These are phyloP conservation scores for Coptotermes formosanus DNA, from an alignment of 1,140 invertebrate genomes.

Conservation along the genomic window DNA sequence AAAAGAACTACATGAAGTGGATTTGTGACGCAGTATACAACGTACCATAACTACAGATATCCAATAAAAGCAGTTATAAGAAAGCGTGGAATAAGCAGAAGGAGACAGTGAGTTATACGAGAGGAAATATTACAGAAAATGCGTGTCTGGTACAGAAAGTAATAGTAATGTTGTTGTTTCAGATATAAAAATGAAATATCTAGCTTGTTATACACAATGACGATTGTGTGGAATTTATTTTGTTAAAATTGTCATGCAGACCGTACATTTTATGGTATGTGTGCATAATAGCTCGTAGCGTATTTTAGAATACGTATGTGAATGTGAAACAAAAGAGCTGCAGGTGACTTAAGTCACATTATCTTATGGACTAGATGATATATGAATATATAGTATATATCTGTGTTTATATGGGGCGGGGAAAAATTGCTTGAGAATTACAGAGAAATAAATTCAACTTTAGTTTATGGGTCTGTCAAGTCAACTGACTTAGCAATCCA, in stretches of 20 bases:
- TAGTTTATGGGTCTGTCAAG: neutral
- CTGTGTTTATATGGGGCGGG: no score
- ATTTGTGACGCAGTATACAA: neutral
- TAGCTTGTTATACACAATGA: neutral
- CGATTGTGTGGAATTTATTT: neutral
- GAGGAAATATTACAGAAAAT: neutral
- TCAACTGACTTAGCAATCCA: neutral
- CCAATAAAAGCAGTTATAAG: neutral
- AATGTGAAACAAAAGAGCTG: neutral
- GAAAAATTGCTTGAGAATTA: neutral
- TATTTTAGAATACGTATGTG: no score
- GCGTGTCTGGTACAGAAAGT: neutral
- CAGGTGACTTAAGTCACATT: neutral
- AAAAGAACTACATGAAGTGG: neutral
- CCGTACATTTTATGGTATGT: neutral
- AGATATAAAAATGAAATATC: neutral
- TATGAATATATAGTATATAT: neutral
- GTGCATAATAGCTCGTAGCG: neutral
- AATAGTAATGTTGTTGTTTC: neutral
- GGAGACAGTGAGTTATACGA: neutral
- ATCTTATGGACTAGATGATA: neutral
- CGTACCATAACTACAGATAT: neutral
- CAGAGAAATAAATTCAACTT: neutral
- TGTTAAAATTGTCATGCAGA: neutral
- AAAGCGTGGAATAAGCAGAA: neutral